Percentiles rank a stretch among this genome's conserved stretches.
These are phyloP conservation scores for Trichopoda pennipes DNA, from an alignment of 2,888 invertebrate species.

Conservation along the genomic window DNA sequence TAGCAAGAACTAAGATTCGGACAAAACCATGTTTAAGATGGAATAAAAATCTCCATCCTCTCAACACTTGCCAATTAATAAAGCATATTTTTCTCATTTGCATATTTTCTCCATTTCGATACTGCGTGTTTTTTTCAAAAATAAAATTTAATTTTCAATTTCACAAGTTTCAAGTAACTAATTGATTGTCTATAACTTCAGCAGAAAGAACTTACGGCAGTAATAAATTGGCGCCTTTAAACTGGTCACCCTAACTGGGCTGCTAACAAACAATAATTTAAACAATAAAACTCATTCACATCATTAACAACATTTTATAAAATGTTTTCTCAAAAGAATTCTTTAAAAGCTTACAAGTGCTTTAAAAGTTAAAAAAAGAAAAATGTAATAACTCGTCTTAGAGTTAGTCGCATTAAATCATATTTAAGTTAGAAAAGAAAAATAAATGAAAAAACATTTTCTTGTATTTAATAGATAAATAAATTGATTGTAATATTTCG, in stretches of 20 bases:
- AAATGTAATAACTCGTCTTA: background rate
- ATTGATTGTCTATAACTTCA: too few relatives aligned
- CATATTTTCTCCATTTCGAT: too few relatives aligned
- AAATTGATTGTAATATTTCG: constrained; percentile 59
- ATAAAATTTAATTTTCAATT: too few relatives aligned
- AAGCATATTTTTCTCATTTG: too few relatives aligned
- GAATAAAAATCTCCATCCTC: too few relatives aligned
- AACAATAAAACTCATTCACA: background rate
- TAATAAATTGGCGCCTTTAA: too few relatives aligned
- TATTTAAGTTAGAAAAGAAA: constrained; percentile 1
- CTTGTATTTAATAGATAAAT: constrained; percentile 27
- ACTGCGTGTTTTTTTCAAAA: too few relatives aligned
- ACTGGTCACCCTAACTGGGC: background rate
- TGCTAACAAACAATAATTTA: background rate
- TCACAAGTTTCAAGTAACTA: too few relatives aligned
- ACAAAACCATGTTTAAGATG: too few relatives aligned
- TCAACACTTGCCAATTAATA: too few relatives aligned
- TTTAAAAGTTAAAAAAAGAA: background rate
- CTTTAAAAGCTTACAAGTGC: background rate
- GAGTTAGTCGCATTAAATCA: background rate
- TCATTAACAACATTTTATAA: background rate
- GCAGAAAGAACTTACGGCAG: too few relatives aligned
- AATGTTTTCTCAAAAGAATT: background rate
- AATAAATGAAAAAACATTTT: background rate
- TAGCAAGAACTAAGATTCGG: too few relatives aligned